A percentile compares a stretch with the other conserved stretches of the same genome.
phyloP scores from a whole-genome alignment of 2,113 vertebrate genomes.

The Rhinichthys klamathensis region DNA sequence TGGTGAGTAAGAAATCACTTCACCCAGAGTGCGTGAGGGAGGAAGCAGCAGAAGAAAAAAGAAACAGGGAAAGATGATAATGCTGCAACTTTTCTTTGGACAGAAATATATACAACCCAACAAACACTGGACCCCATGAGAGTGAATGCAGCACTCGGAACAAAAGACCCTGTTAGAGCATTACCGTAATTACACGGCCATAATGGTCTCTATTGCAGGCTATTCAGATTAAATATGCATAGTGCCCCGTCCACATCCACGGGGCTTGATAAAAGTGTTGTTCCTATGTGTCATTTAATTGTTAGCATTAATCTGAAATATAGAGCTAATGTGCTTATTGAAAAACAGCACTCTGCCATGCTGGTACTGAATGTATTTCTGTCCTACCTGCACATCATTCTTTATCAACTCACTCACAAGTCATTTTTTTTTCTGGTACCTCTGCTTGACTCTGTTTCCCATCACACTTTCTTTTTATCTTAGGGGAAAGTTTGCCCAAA shows the following conservation, averaged over 20 bases:
- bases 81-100: constrained; percentile 49
- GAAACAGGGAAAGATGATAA: constrained; percentile 21
- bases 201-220: constrained; percentile 60
- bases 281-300: constrained; percentile 63
- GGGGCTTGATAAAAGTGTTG: constrained; percentile 57
- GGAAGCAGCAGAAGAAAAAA: constrained; percentile 24
- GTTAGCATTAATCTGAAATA: constrained; percentile 69
- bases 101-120: constrained; percentile 42
- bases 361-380: constrained; percentile 12
- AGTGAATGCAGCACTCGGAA: constrained; percentile 48
- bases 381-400: not conserved
- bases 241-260: constrained; percentile 55
- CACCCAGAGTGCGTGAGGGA: not conserved
- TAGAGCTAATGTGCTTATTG: constrained; percentile 50
- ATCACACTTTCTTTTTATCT: constrained; percentile 17
- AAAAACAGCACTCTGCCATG: constrained; percentile 27
- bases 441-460: not conserved
- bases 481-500: not conserved
- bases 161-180: constrained; percentile 59
- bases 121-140: constrained; percentile 42
- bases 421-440: not conserved
- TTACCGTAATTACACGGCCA: constrained; percentile 65
- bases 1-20: constrained; percentile 1
- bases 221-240: constrained; percentile 72
- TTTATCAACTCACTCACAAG: constrained; percentile 4